phyloP scores from a whole-genome alignment of 2,888 invertebrate species.

The Rhagophthalmus giganteus region DNA sequence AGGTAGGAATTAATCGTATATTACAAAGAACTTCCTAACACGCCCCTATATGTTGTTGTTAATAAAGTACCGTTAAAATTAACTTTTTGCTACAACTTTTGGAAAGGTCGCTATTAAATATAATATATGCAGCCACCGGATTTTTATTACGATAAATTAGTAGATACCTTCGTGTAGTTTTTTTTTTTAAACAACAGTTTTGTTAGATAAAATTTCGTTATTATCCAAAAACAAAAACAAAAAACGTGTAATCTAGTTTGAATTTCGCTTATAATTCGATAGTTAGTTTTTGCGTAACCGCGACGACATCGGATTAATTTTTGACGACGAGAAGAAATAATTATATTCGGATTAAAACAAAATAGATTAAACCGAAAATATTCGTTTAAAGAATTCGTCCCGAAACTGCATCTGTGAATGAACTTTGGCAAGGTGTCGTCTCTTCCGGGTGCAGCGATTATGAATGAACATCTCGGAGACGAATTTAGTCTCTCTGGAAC shows the following conservation, averaged over 20 bases:
- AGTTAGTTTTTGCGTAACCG: neutral
- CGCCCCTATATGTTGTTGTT: constrained; percentile 2
- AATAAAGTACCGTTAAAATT: constrained; percentile 16
- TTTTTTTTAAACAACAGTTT: neutral
- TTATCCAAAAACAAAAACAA: neutral
- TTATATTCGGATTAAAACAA: neutral
- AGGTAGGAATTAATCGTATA: too few species aligned
- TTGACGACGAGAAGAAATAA: neutral
- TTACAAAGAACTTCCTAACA: constrained; percentile 1
- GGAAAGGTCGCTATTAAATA: constrained; percentile 14
- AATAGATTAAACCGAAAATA: constrained; percentile 14
- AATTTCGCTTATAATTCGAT: neutral
- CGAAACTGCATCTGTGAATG: constrained; percentile 40
- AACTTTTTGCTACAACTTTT: constrained; percentile 5
- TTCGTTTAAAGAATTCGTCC: constrained; percentile 12
- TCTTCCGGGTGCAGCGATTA: constrained; percentile 42
- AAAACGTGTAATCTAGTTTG: neutral
- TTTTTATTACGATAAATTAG: constrained; percentile 14
- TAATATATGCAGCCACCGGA: constrained; percentile 19
- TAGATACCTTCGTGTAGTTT: constrained; percentile 1
- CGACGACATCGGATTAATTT: neutral
- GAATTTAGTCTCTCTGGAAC: constrained; percentile 42
- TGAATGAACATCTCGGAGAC: constrained; percentile 44
- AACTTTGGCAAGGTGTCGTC: constrained; percentile 44
- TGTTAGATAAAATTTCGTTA: neutral